Evolutionary conservation across 2,113 vertebrate genomes (phyloP).

Genomic region (Lonchura striata): DNA sequence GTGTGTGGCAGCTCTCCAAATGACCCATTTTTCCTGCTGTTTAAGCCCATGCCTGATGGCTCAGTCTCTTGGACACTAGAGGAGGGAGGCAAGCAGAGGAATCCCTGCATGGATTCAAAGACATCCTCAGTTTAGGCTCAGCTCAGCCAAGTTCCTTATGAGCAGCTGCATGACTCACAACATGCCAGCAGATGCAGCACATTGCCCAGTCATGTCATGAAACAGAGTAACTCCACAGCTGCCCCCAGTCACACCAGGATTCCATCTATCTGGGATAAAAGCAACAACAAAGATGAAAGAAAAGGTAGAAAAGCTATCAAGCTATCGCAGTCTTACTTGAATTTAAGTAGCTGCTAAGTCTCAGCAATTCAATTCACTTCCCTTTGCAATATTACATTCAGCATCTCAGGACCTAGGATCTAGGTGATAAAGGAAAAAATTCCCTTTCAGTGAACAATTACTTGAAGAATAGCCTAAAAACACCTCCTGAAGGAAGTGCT

Average conservation of each 20-base stretch:
- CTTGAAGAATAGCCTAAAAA: neutral
- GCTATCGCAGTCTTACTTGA: neutral
- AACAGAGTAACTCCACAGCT: neutral
- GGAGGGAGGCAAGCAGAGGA: neutral
- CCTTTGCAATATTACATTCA: neutral
- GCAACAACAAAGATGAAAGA: neutral
- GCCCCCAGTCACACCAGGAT: neutral
- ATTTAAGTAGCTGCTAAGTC: neutral
- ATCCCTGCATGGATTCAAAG: neutral
- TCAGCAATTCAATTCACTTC: neutral
- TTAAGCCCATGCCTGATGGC: neutral
- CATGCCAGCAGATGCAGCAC: neutral
- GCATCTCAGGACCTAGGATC: neutral
- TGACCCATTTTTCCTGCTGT: too few relatives aligned
- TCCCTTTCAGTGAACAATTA: neutral
- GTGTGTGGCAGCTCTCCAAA: neutral
- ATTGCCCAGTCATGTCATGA: accelerated
- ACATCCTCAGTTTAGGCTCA: neutral
- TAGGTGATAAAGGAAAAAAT: neutral
- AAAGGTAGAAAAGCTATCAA: neutral
- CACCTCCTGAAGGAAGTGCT: neutral
- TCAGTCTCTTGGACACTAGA: accelerated
- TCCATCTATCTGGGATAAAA: neutral
- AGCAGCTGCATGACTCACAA: neutral
- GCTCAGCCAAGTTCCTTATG: neutral